Evolutionary conservation across 2,797 vertebrate genomes (phyloP).

Genomic region (Clamator glandarius): DNA sequence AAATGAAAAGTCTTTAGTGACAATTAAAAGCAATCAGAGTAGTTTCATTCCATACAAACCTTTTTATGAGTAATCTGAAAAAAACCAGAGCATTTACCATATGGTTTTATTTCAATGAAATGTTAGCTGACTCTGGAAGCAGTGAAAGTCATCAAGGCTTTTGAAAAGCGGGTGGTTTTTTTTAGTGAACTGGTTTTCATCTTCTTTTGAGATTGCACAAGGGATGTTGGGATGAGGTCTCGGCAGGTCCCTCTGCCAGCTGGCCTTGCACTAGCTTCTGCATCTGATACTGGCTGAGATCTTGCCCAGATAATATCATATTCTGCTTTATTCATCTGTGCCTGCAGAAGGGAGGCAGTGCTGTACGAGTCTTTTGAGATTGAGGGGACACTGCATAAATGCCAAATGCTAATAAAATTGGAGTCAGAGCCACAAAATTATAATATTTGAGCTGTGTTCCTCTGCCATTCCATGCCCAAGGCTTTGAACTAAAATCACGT

Average conservation of each 20-base stretch:
- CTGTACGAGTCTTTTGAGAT: background rate
- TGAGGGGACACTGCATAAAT: background rate
- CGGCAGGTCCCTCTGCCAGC: background rate
- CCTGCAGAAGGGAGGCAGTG: background rate
- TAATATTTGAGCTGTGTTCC: background rate
- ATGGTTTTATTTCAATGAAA: background rate
- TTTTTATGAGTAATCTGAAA: background rate
- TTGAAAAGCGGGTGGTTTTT: background rate
- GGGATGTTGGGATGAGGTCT: background rate
- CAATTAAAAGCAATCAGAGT: background rate
- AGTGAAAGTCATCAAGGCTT: slow-evolving; percentile 5
- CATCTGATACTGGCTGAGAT: background rate
- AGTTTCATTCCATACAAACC: background rate
- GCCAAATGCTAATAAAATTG: background rate
- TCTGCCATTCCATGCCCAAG: background rate
- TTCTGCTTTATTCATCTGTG: background rate
- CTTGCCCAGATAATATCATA: background rate
- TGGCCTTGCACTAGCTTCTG: background rate
- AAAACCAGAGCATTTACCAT: background rate
- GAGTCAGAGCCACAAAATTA: background rate
- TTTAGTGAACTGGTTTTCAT: background rate
- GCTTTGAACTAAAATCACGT: background rate
- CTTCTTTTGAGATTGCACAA: background rate
- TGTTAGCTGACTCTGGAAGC: slow-evolving; percentile 2
- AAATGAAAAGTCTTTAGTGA: background rate